Evolutionary conservation across 2,888 invertebrate species (phyloP).

Genomic region (Fragum sueziense): DNA sequence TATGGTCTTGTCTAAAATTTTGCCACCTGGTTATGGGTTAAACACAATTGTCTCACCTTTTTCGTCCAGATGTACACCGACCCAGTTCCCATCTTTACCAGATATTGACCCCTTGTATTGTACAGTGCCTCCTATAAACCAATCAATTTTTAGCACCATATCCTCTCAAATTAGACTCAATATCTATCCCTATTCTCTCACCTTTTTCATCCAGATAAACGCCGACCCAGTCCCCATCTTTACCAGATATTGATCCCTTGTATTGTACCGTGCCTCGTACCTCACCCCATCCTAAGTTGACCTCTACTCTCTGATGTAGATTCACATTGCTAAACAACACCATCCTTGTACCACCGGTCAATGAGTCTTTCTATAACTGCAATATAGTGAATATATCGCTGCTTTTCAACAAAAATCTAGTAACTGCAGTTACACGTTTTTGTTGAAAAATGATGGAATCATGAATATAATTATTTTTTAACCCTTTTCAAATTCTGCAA

Average conservation of each 20-base stretch:
- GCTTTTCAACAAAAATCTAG: too few relatives aligned
- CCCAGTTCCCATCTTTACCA: constrained; percentile 79
- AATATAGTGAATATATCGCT: too few relatives aligned
- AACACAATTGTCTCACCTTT: constrained; percentile 75
- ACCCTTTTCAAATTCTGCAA: too few relatives aligned
- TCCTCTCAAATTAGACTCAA: too few relatives aligned
- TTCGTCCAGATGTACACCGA: constrained; percentile 77
- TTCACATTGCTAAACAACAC: constrained; percentile 78
- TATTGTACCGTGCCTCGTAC: constrained; percentile 75
- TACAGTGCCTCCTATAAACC: constrained; percentile 75
- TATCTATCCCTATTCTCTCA: constrained; percentile 44
- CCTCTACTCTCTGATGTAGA: constrained; percentile 77
- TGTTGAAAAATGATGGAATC: too few relatives aligned
- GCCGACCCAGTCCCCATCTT: constrained; percentile 81
- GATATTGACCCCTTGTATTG: constrained; percentile 77
- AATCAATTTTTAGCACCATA: too few relatives aligned
- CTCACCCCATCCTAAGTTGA: constrained; percentile 69
- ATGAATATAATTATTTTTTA: too few relatives aligned
- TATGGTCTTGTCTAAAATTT: too few relatives aligned
- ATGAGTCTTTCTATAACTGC: too few relatives aligned
- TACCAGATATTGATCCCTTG: constrained; percentile 77
- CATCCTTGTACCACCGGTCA: constrained; percentile 61
- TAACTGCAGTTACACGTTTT: too few relatives aligned
- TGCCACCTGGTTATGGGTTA: too few relatives aligned
- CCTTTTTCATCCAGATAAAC: constrained; percentile 76